phyloP scores from a whole-genome alignment of 2,797 vertebrate species.

The Enteromius fasciolatus region DNA sequence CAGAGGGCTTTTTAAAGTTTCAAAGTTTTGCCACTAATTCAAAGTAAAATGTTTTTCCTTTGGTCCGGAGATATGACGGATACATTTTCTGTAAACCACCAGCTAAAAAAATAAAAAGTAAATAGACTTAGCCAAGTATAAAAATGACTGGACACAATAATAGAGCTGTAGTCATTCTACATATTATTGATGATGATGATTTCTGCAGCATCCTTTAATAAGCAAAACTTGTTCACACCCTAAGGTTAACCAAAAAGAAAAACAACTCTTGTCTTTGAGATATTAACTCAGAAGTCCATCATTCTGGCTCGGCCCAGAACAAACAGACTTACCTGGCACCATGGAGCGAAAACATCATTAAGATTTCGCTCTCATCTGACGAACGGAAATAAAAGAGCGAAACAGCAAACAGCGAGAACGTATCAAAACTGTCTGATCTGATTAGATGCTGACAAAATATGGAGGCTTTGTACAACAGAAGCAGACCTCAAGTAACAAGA shows the following conservation, averaged over 20 bases:
- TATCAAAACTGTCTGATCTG: conserved; percentile 44
- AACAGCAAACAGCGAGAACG: conserved; percentile 30
- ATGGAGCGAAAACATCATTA: conserved; percentile 32
- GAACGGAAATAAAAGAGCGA: conserved; percentile 5
- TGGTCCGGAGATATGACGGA: neutral
- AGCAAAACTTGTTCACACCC: neutral
- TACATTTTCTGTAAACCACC: neutral
- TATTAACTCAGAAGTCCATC: conserved; percentile 26
- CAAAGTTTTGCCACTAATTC: neutral
- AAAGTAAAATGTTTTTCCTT: neutral
- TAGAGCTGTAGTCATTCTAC: neutral
- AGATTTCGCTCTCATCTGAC: conserved; percentile 23
- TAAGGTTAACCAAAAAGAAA: neutral
- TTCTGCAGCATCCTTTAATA: neutral
- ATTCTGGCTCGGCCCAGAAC: conserved; percentile 12
- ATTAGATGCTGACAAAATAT: conserved; percentile 36
- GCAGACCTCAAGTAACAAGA: conserved; percentile 38
- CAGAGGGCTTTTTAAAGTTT: neutral
- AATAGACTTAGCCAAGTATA: neutral
- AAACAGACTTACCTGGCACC: conserved; percentile 31
- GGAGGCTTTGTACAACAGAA: conserved; percentile 31
- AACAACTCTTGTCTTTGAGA: neutral
- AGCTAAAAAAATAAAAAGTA: neutral
- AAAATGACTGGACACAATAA: neutral
- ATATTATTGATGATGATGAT: neutral